These are phyloP conservation scores for Arrhamphus sclerolepis DNA, from an alignment of 2,797 vertebrate species.

Conservation along the genomic window DNA sequence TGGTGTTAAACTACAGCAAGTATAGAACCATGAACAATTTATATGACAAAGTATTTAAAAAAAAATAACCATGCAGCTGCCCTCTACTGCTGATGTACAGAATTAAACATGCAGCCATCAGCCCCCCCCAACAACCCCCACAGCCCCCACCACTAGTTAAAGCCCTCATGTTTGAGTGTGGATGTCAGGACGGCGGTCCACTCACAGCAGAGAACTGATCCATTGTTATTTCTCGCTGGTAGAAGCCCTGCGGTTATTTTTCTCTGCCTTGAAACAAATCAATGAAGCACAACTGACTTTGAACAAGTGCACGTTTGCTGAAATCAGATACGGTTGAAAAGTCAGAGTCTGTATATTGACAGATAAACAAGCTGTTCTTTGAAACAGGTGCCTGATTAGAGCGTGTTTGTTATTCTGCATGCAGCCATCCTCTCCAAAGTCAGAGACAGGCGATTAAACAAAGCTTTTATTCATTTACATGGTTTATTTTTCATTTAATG, in stretches of 20 bases:
- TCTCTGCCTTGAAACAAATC: slow-evolving; percentile 82
- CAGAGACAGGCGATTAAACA: slow-evolving; percentile 47
- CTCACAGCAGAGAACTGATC: slow-evolving; percentile 69
- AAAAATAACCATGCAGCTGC: too few species aligned
- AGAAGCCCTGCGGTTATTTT: slow-evolving; percentile 80
- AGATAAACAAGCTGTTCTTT: slow-evolving; percentile 73
- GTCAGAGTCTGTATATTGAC: slow-evolving; percentile 75
- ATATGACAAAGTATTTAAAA: too few species aligned
- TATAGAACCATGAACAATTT: too few species aligned
- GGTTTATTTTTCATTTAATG: slow-evolving; percentile 37
- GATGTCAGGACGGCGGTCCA: slow-evolving; percentile 63
- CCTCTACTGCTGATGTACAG: neutral
- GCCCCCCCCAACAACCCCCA: neutral
- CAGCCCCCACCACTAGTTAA: slow-evolving; percentile 32
- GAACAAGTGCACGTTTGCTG: slow-evolving; percentile 80
- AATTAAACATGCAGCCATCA: too few species aligned
- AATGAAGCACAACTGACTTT: slow-evolving; percentile 81
- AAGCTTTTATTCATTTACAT: slow-evolving; percentile 32
- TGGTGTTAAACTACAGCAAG: too few species aligned
- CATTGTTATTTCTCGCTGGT: slow-evolving; percentile 80
- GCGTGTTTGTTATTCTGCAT: slow-evolving; percentile 67
- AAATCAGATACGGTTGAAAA: slow-evolving; percentile 77
- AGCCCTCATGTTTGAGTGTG: slow-evolving; percentile 49
- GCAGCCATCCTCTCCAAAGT: slow-evolving; percentile 48
- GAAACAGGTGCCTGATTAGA: slow-evolving; percentile 76